Conservation (phyloP, 2,113 vertebrate genomes). For the Daubentonia madagascariensis region DNA sequence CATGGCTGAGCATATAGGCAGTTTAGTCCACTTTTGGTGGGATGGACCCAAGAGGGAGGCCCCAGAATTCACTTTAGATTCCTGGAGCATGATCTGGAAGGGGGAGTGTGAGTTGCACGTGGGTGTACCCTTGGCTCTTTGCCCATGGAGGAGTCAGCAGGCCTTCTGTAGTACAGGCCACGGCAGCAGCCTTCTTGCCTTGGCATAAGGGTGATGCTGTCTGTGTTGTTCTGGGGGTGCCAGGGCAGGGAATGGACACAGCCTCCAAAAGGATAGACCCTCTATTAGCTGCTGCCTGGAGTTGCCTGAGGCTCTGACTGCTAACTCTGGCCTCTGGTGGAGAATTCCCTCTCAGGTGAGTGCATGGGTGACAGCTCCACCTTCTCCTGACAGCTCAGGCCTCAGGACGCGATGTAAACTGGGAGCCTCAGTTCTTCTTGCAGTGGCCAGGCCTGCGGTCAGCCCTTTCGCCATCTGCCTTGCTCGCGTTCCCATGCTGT, state of each 20-base stretch:
- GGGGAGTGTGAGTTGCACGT: not conserved
- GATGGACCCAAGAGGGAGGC: not conserved
- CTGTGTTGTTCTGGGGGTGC: not conserved
- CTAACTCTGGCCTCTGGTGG: not conserved
- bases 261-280: not conserved
- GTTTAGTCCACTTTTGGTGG: not conserved
- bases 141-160: not conserved
- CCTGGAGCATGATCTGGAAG: not conserved
- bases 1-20: not conserved
- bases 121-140: not conserved
- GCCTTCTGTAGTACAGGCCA: fast-evolving
- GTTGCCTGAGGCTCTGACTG: not conserved
- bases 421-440: not conserved
- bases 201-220: not conserved
- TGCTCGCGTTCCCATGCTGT: not conserved
- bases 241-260: not conserved
- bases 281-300: not conserved
- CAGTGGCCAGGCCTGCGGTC: not conserved
- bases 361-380: not conserved
- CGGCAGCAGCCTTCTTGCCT: not conserved
- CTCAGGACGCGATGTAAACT: not conserved
- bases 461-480: not conserved
- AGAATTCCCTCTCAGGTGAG: not conserved
- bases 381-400: not conserved
- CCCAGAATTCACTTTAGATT: not conserved